Conservation (phyloP, 1,140 invertebrate genomes). For the Drosophila simulans region DNA sequence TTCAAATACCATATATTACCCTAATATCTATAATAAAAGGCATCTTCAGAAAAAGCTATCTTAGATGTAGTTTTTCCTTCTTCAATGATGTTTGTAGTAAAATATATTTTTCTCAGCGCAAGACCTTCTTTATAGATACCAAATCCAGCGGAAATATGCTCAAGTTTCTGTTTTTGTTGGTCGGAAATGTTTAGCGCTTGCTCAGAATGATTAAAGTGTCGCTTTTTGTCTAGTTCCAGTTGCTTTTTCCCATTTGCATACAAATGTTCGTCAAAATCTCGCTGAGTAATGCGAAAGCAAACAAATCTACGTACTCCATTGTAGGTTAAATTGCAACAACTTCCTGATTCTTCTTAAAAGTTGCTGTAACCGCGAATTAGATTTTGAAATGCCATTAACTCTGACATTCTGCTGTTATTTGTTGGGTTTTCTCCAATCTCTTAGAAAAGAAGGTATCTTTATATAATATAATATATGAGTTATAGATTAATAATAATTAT, state of each 20-base stretch:
- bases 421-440: no score
- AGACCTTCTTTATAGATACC: conserved; percentile 18
- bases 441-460: no score
- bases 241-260: conserved; percentile 36
- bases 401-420: no score
- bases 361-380: conserved; percentile 13
- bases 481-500: not conserved
- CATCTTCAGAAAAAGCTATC: no score
- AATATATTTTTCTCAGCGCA: conserved; percentile 5
- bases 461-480: no score
- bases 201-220: conserved; percentile 68
- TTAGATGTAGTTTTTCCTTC: no score
- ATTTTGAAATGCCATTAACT: not conserved
- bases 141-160: conserved; percentile 57
- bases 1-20: no score
- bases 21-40: no score
- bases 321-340: conserved; percentile 14
- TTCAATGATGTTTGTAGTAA: no score
- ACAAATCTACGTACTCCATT: conserved; percentile 23
- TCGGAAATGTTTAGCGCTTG: conserved; percentile 67
- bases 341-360: conserved; percentile 30
- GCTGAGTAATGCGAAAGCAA: conserved; percentile 38
- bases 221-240: conserved; percentile 40
- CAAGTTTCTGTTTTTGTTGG: conserved; percentile 67
- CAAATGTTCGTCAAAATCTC: conserved; percentile 25